Percentiles rank a stretch among this genome's conserved stretches.
phyloP scores from a whole-genome alignment of 2,113 vertebrate genomes.

The Podarcis raffonei region DNA sequence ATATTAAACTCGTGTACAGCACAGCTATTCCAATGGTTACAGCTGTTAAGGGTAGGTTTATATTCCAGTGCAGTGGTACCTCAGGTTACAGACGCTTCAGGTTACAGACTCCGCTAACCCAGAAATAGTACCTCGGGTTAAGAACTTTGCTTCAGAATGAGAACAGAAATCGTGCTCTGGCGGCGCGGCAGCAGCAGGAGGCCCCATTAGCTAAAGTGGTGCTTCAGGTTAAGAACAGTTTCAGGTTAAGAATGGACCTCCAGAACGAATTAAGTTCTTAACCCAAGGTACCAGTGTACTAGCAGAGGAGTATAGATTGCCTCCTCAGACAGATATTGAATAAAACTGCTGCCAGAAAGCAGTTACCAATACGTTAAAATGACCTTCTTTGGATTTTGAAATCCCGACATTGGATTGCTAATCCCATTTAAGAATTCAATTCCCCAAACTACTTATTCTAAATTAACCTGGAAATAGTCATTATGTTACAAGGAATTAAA shows the following conservation, averaged over 20 bases:
- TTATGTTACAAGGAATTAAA: too few species aligned
- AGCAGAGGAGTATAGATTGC: background rate
- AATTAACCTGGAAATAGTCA: background rate
- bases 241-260: too few species aligned
- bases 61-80: background rate
- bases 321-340: background rate
- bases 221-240: too few species aligned
- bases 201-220: too few species aligned
- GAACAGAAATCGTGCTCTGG: too few species aligned
- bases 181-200: too few species aligned
- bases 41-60: background rate
- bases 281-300: background rate
- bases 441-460: background rate
- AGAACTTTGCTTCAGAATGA: too few species aligned
- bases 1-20: background rate
- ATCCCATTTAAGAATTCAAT: background rate
- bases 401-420: background rate
- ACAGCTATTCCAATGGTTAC: background rate
- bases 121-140: too few species aligned
- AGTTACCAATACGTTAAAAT: background rate
- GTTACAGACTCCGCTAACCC: too few species aligned
- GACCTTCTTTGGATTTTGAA: background rate
- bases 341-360: background rate
- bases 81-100: too few species aligned
- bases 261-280: too few species aligned